phyloP scores from a whole-genome alignment of 1,140 invertebrate genomes.

The Yoshiicerus persimilis region DNA sequence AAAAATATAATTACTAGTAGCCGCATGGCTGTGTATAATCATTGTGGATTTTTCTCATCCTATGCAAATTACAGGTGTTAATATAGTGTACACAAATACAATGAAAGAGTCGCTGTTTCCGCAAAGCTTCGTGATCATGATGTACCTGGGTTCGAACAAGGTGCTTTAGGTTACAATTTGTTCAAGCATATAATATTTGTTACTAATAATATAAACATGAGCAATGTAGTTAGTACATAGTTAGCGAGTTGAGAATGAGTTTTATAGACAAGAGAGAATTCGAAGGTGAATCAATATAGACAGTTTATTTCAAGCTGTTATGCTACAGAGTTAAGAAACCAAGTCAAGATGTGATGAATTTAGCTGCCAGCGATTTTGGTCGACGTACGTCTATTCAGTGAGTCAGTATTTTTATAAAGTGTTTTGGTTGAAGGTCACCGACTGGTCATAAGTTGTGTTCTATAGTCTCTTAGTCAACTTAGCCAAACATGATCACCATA shows the following conservation, averaged over 20 bases:
- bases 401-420: not conserved
- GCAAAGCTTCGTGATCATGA: not conserved
- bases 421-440: not conserved
- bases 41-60: not conserved
- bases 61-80: not conserved
- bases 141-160: not conserved
- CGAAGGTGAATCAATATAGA: not conserved
- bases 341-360: conserved; percentile 9
- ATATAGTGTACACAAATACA: not conserved
- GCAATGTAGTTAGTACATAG: not conserved
- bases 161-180: not conserved
- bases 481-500: not conserved
- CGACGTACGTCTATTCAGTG: no score
- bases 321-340: not conserved
- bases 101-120: not conserved
- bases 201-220: not conserved
- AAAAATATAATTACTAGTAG: not conserved
- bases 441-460: not conserved
- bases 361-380: not conserved
- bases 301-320: not conserved
- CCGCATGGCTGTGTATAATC: not conserved
- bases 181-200: not conserved
- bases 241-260: not conserved
- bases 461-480: not conserved
- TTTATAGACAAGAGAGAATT: not conserved